These are phyloP conservation scores for Sweltsa coloradensis DNA, from an alignment of 1,140 invertebrate genomes.

Conservation along the genomic window DNA sequence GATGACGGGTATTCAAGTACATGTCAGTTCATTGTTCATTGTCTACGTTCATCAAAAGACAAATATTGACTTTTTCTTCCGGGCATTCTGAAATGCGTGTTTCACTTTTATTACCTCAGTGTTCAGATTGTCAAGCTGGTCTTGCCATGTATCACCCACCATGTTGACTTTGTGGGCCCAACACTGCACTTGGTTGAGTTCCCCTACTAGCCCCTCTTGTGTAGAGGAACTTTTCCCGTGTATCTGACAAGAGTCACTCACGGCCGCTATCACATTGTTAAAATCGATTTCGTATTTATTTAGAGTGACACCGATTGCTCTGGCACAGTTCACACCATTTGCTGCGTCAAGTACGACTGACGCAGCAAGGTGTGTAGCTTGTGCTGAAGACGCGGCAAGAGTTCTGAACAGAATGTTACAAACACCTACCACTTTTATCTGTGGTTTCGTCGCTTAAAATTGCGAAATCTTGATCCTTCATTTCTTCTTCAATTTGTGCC, in stretches of 20 bases:
- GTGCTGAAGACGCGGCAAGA: background rate
- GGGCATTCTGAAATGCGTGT: background rate
- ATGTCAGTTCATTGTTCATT: too few species aligned
- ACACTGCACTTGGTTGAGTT: background rate
- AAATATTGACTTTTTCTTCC: too few species aligned
- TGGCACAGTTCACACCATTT: background rate
- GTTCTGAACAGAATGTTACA: slow-evolving; percentile 1
- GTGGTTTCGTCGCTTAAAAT: background rate
- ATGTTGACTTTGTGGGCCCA: slow-evolving; percentile 1
- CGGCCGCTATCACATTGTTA: background rate
- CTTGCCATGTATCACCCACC: slow-evolving; percentile 1
- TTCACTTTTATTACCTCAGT: background rate
- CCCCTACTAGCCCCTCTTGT: background rate
- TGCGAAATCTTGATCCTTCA: background rate
- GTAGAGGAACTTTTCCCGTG: background rate
- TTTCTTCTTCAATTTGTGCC: background rate
- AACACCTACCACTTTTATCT: background rate
- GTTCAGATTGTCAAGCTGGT: background rate
- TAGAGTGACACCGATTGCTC: background rate
- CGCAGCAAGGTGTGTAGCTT: background rate
- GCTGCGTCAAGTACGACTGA: slow-evolving; percentile 1
- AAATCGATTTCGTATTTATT: background rate
- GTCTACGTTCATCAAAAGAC: too few species aligned
- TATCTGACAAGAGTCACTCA: background rate
- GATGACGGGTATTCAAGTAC: too few species aligned